Percentiles rank a stretch among this genome's conserved stretches.
phyloP scores from a whole-genome alignment of 2,113 vertebrate species.

The Alectura lathami region DNA sequence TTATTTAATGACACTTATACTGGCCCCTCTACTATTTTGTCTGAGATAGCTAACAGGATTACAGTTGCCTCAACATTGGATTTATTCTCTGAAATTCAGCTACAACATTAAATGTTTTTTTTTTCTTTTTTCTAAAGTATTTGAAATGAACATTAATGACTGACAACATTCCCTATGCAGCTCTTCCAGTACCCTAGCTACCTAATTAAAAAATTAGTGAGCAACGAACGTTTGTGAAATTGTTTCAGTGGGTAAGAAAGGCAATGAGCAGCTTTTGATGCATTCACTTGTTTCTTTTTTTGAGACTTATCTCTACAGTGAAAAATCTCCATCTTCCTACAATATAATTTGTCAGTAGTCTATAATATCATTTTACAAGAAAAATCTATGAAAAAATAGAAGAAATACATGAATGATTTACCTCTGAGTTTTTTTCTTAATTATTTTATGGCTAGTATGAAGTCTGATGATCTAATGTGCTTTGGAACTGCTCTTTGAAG shows the following conservation, averaged over 20 bases:
- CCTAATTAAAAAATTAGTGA: background rate
- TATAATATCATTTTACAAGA: background rate
- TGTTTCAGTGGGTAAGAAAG: background rate
- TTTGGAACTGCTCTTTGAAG: conserved; percentile 37
- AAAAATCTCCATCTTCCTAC: background rate
- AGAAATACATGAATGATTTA: conserved; percentile 5
- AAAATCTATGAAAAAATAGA: conserved; percentile 13
- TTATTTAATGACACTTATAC: background rate
- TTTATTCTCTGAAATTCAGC: background rate
- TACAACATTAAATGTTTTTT: background rate
- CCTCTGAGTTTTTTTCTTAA: conserved; percentile 38
- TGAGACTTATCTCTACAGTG: background rate
- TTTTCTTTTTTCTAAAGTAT: background rate
- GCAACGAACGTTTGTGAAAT: background rate
- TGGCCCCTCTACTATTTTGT: background rate
- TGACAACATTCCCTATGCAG: background rate
- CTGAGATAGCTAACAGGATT: background rate
- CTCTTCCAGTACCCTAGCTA: background rate
- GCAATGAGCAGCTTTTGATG: background rate
- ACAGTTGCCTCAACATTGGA: background rate
- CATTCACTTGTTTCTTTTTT: background rate
- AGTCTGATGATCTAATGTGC: background rate
- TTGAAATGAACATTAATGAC: background rate
- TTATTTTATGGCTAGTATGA: conserved; percentile 30
- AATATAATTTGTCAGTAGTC: background rate